phyloP scores from a whole-genome alignment of 2,797 vertebrate species.

The Perodicticus potto region DNA sequence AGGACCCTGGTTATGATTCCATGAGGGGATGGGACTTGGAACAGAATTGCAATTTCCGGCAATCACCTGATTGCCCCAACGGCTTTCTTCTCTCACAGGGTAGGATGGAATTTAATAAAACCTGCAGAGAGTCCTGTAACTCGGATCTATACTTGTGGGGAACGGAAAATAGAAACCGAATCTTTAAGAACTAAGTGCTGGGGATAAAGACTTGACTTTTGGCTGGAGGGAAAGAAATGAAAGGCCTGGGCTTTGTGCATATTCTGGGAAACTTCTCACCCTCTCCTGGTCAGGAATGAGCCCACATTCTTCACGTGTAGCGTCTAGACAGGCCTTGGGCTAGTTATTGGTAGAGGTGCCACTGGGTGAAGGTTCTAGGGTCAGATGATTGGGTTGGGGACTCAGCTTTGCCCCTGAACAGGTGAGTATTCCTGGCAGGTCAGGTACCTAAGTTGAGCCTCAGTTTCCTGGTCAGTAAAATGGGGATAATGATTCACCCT shows the following conservation, averaged over 20 bases:
- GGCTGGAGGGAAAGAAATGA: background rate
- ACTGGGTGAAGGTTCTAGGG: background rate
- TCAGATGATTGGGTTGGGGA: background rate
- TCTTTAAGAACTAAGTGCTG: background rate
- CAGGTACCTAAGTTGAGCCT: background rate
- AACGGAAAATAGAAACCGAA: background rate
- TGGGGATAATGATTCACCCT: background rate
- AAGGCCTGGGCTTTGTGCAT: background rate
- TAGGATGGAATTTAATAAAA: background rate
- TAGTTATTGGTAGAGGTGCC: background rate
- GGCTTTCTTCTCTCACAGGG: background rate
- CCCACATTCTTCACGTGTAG: background rate
- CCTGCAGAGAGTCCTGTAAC: background rate
- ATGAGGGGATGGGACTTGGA: background rate
- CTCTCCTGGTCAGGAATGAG: background rate
- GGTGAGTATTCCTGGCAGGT: background rate
- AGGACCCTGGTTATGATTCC: background rate
- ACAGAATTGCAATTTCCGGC: background rate
- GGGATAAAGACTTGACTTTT: background rate
- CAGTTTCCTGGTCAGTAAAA: background rate
- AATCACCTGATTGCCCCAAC: background rate
- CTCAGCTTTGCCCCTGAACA: background rate
- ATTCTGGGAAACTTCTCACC: background rate
- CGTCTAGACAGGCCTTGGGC: background rate
- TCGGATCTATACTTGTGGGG: background rate